Evolutionary conservation across 2,888 invertebrate genomes (phyloP).

Genomic region (Linyphia triangularis): DNA sequence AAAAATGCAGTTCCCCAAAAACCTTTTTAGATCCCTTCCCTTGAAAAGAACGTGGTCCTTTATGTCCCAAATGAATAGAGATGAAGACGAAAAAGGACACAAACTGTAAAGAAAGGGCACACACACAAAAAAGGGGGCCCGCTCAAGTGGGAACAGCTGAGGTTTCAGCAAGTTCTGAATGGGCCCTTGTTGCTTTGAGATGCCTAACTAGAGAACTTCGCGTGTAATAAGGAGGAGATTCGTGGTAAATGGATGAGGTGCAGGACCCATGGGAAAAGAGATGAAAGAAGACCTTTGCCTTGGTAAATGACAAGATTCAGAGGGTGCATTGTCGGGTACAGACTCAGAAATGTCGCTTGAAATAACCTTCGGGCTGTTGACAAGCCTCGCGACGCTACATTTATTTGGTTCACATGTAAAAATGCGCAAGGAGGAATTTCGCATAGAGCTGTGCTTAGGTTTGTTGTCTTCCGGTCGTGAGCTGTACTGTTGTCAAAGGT

Average conservation of each 20-base stretch:
- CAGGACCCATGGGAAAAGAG: neutral
- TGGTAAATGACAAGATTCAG: neutral
- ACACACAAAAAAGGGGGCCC: neutral
- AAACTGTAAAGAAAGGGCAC: neutral
- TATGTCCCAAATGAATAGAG: neutral
- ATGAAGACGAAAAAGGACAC: neutral
- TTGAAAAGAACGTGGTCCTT: constrained; percentile 20
- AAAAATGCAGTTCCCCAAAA: neutral
- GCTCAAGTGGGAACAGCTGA: constrained; percentile 29
- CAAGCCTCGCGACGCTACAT: neutral
- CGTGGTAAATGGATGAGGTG: neutral
- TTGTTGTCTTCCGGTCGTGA: too few relatives aligned
- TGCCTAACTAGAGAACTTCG: constrained; percentile 16
- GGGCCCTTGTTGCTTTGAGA: constrained; percentile 9
- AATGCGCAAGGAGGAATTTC: neutral
- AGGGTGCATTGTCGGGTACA: constrained; percentile 15
- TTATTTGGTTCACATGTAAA: neutral
- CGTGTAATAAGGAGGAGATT: neutral
- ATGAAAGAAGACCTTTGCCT: too few relatives aligned
- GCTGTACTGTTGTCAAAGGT: too few relatives aligned
- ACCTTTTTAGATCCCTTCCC: constrained; percentile 3
- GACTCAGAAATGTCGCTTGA: neutral
- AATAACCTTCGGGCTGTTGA: neutral
- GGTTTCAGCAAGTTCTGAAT: constrained; percentile 8
- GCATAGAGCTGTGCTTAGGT: too few relatives aligned